Conservation (phyloP, 2,888 invertebrate species). For the Nemoura dubitans region DNA sequence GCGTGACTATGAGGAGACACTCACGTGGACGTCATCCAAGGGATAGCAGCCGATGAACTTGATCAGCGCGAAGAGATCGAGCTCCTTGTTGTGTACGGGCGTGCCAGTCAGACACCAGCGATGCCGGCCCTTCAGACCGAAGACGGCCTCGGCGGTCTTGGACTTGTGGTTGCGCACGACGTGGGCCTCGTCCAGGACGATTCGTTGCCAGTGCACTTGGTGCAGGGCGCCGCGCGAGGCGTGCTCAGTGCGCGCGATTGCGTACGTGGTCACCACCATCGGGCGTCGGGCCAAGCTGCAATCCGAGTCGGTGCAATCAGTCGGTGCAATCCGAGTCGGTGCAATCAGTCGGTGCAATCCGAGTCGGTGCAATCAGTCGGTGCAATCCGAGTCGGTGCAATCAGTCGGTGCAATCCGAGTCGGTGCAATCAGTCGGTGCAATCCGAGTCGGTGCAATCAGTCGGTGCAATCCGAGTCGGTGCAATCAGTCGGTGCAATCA, state of each 20-base stretch:
- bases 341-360: not conserved
- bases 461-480: no score
- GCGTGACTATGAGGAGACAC: no score
- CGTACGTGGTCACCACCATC: conserved; percentile 90
- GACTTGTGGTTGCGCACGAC: conserved; percentile 88
- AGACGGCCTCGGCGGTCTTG: conserved; percentile 75
- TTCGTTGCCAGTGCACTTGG: conserved; percentile 81
- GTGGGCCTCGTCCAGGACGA: conserved; percentile 95
- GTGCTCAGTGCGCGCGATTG: conserved; percentile 72
- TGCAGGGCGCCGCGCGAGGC: conserved; percentile 66
- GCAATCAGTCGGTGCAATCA: no score
- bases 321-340: no score
- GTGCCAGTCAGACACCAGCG: conserved; percentile 94
- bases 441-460: no score
- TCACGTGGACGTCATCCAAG: conserved; percentile 82
- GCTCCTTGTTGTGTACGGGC: conserved; percentile 93
- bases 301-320: conserved; percentile 27
- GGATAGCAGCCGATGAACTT: conserved; percentile 88
- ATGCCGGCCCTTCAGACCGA: conserved; percentile 67
- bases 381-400: no score
- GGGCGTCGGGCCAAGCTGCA: conserved; percentile 73
- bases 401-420: no score
- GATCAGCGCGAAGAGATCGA: conserved; percentile 80
- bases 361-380: no score
- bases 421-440: no score